Evolutionary conservation across 1,140 invertebrate species (phyloP).

Genomic region (Pteromalus puparum): DNA sequence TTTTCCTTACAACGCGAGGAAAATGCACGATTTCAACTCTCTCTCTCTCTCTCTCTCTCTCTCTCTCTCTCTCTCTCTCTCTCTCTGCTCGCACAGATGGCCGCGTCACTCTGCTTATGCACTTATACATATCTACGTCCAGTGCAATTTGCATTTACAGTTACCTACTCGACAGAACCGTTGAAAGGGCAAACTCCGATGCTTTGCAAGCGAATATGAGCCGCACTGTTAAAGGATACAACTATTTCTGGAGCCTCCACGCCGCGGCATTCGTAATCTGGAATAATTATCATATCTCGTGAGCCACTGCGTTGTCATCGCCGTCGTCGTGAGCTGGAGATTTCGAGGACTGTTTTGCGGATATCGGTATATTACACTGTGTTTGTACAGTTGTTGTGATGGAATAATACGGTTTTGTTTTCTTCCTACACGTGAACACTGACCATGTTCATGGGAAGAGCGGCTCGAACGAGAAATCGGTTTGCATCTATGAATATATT

Average conservation of each 20-base stretch:
- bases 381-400: too few relatives aligned
- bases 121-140: background rate
- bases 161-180: background rate
- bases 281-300: background rate
- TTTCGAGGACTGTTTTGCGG: background rate
- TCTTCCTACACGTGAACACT: background rate
- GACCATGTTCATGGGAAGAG: background rate
- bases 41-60: too few relatives aligned
- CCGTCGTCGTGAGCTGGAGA: background rate
- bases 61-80: too few relatives aligned
- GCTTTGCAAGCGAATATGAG: background rate
- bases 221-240: too few relatives aligned
- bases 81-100: background rate
- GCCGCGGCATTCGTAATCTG: too few relatives aligned
- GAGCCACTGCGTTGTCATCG: too few relatives aligned
- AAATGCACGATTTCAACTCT: slow-evolving; percentile 8
- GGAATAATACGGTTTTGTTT: too few relatives aligned
- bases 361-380: too few relatives aligned
- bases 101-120: background rate
- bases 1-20: background rate
- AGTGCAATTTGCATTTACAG: slow-evolving; percentile 13
- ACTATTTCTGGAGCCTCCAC: too few relatives aligned
- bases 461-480: background rate
- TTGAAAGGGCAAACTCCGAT: slow-evolving; percentile 4
- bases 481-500: background rate